Base-by-base conservation (phyloP, 2,888 invertebrate genomes). In the Sipha maydis region DNA sequence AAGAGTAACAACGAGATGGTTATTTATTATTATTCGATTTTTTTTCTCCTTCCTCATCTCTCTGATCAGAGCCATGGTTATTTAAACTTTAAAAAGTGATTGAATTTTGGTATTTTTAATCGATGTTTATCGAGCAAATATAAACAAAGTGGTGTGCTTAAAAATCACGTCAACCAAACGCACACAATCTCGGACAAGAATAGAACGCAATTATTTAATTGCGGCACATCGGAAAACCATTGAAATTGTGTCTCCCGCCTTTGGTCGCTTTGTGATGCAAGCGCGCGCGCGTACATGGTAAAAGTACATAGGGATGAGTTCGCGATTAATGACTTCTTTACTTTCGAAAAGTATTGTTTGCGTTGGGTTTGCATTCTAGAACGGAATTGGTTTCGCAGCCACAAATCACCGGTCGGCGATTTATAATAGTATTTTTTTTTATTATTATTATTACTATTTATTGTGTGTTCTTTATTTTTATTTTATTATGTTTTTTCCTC, bases 31-130 rank as follows among this genome's bases (percentile, higher is more conserved):
- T 48, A 48, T 14, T 48, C 48, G 14, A 25, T 28, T 41, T 67
- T 48, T 38, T 25, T 4, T 25, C 17, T 25, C 56, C 67, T 19
- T 34, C 9, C 5, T 7, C n/a, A 17, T 5, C 34, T 34, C 25
- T 5, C 41, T 41, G n/a, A 48, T 77, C n/a, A n/a, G 8, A 14
- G 34, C 28, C 19, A 0, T 38, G 48, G 21, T 71, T 31, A 69
- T 82, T 69, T 69, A 71, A 69, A 48, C 48, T 82, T 3, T 71
- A 19, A 41, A n/a, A 75, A 54, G 48, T 83, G 83, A 83, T 83
- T 83, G 83, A 75, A 75, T 83, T 75, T 83, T 38, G 75, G 71
- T 83, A 83, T 83, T 83, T 83, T 83, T 83, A 83, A 83, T 83
- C 83, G 34, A 83, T 83, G 71, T 83, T 83, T 75, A 83, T 83